Evolutionary conservation across 2,888 invertebrate species (phyloP).

Genomic region (Agrotis segetum): DNA sequence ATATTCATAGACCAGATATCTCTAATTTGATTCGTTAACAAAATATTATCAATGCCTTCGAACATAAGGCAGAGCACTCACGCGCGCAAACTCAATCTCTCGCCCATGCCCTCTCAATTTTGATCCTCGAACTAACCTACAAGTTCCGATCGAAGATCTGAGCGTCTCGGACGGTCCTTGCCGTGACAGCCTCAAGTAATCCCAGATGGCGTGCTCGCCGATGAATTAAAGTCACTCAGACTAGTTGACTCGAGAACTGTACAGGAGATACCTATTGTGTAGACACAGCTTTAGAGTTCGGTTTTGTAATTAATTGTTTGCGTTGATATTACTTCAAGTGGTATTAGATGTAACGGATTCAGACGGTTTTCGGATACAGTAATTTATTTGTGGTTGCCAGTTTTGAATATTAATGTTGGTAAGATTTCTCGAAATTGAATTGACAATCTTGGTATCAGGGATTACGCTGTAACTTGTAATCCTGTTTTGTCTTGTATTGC

Average conservation of each 20-base stretch:
- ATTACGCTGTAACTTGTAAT: constrained; percentile 57
- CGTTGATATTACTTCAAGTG: constrained; percentile 63
- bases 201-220: constrained; percentile 81
- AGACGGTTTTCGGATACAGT: constrained; percentile 60
- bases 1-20: neutral
- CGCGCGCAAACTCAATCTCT: constrained; percentile 47
- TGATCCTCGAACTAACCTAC: constrained; percentile 70
- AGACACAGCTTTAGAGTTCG: constrained; percentile 62
- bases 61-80: constrained; percentile 43
- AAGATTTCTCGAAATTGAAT: constrained; percentile 59
- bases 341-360: constrained; percentile 61
- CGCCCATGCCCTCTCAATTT: constrained; percentile 53
- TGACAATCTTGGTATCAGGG: constrained; percentile 62
- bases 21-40: constrained; percentile 13
- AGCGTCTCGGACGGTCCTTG: constrained; percentile 71
- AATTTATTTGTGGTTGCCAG: constrained; percentile 60
- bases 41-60: constrained; percentile 11
- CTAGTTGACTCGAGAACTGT: constrained; percentile 72
- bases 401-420: constrained; percentile 62
- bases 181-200: constrained; percentile 83
- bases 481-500: constrained; percentile 42
- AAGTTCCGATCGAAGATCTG: constrained; percentile 78
- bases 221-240: constrained; percentile 83
- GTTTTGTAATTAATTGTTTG: constrained; percentile 67
- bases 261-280: constrained; percentile 70